Evolutionary conservation across 2,113 vertebrate species (phyloP).

Genomic region (Sylvicapra grimmia): DNA sequence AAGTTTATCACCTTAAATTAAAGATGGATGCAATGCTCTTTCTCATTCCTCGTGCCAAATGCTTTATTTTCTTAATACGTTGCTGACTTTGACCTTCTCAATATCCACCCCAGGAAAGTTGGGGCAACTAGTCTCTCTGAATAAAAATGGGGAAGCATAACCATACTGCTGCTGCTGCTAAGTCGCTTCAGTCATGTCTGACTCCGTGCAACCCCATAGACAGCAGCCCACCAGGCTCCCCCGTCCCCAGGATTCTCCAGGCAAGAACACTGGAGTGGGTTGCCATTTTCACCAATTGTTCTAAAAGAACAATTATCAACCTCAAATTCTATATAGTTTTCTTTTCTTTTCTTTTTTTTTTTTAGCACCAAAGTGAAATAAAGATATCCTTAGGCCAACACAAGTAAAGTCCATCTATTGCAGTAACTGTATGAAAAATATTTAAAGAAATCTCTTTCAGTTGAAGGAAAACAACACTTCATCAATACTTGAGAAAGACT

Average conservation of each 20-base stretch:
- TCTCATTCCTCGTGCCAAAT: not conserved
- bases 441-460: not conserved
- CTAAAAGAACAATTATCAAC: not conserved
- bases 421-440: not conserved
- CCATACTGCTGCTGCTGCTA: not conserved
- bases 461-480: not conserved
- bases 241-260: no score
- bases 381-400: not conserved
- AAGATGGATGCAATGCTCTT: not conserved
- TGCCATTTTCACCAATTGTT: not conserved
- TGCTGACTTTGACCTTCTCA: not conserved
- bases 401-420: no score
- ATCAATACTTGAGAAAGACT: not conserved
- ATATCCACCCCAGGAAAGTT: not conserved
- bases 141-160: rapidly evolving
- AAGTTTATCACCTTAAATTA: not conserved
- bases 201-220: no score
- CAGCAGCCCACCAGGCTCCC: no score
- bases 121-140: not conserved
- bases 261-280: no score
- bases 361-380: not conserved
- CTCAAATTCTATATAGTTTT: not conserved
- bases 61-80: not conserved
- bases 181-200: no score
- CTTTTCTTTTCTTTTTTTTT: not conserved